Percentiles rank a stretch among this genome's conserved stretches.
Conservation (phyloP, 2,888 invertebrate genomes). For the Cheilosia variabilis region DNA sequence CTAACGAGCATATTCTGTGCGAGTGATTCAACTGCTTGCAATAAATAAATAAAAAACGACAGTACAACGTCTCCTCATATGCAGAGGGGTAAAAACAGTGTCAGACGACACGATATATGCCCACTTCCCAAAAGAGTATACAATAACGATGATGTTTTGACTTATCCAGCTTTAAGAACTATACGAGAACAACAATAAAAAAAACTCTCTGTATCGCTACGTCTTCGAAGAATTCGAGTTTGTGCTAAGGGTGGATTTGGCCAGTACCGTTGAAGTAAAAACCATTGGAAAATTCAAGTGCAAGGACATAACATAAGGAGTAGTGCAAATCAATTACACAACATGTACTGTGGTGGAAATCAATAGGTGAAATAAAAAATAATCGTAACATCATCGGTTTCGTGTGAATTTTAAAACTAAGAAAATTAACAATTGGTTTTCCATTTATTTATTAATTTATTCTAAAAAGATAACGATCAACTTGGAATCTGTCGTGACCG, state of each 20-base stretch:
- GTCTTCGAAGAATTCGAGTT: not conserved
- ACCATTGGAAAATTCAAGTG: constrained; percentile 55
- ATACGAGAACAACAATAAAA: not conserved
- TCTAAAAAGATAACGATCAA: not conserved
- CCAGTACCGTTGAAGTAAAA: constrained; percentile 4
- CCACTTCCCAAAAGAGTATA: constrained; percentile 9
- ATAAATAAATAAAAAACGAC: not conserved
- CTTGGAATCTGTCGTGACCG: not conserved
- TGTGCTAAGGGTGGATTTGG: not conserved
- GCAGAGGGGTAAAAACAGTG: not conserved
- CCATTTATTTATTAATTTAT: not conserved
- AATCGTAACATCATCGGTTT: constrained; percentile 44
- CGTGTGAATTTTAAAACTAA: constrained; percentile 27
- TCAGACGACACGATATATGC: constrained; percentile 6
- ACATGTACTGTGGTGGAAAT: constrained; percentile 31
- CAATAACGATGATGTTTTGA: constrained; percentile 47
- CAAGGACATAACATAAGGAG: constrained; percentile 55
- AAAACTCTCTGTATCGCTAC: not conserved
- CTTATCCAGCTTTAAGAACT: constrained; percentile 28
- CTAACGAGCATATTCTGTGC: constrained; percentile 41
- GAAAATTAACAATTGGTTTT: constrained; percentile 6
- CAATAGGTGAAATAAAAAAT: constrained; percentile 15
- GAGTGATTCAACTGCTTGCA: constrained; percentile 21
- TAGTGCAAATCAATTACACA: constrained; percentile 56
- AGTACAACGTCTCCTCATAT: constrained; percentile 1